Base-by-base conservation (phyloP, 2,113 vertebrate genomes). In the Nothoprocta pentlandii region DNA sequence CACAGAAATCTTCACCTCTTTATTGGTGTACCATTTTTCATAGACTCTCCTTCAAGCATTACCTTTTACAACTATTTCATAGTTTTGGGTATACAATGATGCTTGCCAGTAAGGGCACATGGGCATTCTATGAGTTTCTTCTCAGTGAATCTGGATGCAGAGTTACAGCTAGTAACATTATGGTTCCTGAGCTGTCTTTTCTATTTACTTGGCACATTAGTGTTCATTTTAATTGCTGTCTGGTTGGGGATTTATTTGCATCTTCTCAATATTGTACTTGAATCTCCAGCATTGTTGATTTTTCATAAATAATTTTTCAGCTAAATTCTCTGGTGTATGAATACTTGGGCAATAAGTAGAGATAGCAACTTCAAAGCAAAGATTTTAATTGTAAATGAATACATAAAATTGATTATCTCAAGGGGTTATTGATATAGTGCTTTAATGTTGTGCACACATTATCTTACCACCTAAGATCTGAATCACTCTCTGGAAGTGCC, bases 311-410 rank as follows among this genome's bases (percentile, higher is more conserved):
- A 80, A 44, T 71, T 88, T 89, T 94, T 92, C 63, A 80, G 54
- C 69, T 88, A 51, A 80, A 92, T 68, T 92, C 80, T 49, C 90
- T 75, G 7, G 9, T 79, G 69, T 79, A 51, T 7, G 26, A 84
- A 81, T 87, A 56, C 74, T 86, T 84, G 62, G 39, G 53, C 16
- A 42, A 93, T 54, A 95, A 90, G 84, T 32, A 79, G 67, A 95
- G 62, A 95, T 56, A 92, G 58, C 23, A 92, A 76, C 92, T 95
- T 97, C 95, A 97, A 96, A 96, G 94, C 30, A 85, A 26, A 88
- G 6, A 95, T 96, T 94, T 96, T 84, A 97, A 93, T 95, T 95
- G 76, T 91, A 95, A 95, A 96, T 96, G 68, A 94, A 90, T 86
- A 90, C 56, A 90, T 41, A 54, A 92, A 95, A 94, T 88, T 88